phyloP scores from a whole-genome alignment of 2,797 vertebrate genomes.

The Spinus pinus region DNA sequence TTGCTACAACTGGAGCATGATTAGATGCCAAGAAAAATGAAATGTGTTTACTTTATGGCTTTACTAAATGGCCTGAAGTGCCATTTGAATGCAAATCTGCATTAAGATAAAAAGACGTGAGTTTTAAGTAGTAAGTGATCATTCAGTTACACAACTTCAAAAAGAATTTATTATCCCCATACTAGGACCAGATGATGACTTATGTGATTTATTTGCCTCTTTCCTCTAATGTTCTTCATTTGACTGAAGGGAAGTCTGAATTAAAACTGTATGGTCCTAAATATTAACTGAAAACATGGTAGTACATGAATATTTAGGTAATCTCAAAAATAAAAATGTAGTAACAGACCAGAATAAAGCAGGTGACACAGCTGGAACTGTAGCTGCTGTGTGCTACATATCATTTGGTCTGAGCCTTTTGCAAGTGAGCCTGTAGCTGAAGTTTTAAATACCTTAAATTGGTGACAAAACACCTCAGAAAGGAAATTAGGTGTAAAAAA shows the following conservation, averaged over 20 bases:
- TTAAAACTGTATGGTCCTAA: background rate
- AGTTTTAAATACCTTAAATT: background rate
- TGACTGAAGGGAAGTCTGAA: background rate
- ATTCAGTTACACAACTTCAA: background rate
- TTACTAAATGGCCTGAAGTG: background rate
- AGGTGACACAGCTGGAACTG: background rate
- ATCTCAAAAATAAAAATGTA: background rate
- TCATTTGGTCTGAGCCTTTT: background rate
- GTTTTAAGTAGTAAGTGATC: background rate
- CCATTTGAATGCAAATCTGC: background rate
- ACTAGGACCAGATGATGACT: background rate
- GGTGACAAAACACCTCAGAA: background rate
- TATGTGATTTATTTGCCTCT: background rate
- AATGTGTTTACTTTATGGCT: background rate
- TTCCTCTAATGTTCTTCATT: background rate
- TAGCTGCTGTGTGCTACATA: background rate
- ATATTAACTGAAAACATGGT: background rate
- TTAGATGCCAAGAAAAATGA: background rate
- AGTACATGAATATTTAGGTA: background rate
- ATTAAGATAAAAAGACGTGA: background rate
- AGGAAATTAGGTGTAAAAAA: background rate
- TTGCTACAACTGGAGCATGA: background rate
- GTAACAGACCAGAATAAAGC: background rate
- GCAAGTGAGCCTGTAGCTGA: background rate
- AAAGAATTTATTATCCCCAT: background rate